Evolutionary conservation across 64 coral and sea anemone genomes (phyloP), one percentile per base, ranked within the genome.

Genomic region (Stichodactyla helianthus): DNA sequence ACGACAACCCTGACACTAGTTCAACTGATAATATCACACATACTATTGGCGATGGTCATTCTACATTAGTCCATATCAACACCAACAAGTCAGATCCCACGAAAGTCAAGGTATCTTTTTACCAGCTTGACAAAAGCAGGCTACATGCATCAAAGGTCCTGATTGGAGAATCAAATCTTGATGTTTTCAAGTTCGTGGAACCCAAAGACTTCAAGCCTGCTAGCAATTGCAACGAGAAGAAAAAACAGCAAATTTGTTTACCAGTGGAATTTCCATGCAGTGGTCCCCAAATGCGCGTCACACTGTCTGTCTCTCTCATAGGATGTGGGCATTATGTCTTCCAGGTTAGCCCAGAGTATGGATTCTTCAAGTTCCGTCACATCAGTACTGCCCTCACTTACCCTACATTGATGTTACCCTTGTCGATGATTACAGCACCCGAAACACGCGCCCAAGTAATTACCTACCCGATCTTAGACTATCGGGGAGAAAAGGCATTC

Each of bases 381-480:
- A 52, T 81, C 53, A 17, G 78, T 20, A 81, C 50, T 54, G 78
- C 78, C 6, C 78, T 81, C 26, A 19, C 78, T 28, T 20, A 53
- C 22, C 78, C 78, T 81, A 28, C 50, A 14, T 51, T 53, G 15
- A 81, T 51, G 78, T 81, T 81, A 54, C 51, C 78, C 6, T 81
- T 81, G 31, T 81, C 50, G 35, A 81, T 15, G 0, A 51, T 81
- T 54, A 81, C 51, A 19, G 31, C 78, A 53, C 35, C 50, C 26
- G 51, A 81, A 15, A 15, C 78, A 51, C 19, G 0, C 19, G 55
- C 83, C 15, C 56, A 84, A 25, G 83, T 84, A 51, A 84, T 63
- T 9, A 84, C 59, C 20, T 84, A 84, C 83, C 83, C 76, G 16
- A 65, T 91, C 58, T 22, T 77, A 18, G 83, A 91, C n/a, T 79